Conservation (phyloP, 2,888 invertebrate genomes). For the Lasioglossum vierecki region DNA sequence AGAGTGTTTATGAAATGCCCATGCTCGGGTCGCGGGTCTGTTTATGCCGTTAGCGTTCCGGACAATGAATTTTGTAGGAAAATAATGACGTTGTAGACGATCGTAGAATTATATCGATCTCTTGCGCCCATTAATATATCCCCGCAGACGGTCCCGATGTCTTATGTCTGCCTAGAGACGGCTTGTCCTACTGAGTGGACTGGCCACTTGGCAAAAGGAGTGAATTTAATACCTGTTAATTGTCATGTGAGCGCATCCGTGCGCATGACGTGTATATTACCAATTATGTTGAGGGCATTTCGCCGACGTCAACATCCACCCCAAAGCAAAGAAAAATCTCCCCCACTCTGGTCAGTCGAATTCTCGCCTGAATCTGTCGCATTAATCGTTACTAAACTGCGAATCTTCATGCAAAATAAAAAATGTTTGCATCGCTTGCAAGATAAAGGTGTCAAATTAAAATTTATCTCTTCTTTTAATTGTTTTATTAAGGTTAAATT, state of each 20-base stretch:
- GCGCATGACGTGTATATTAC: constrained; percentile 43
- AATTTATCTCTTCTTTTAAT: too few species aligned
- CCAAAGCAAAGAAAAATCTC: background rate
- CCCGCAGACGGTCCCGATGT: constrained; percentile 26
- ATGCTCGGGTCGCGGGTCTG: background rate
- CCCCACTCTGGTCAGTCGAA: background rate
- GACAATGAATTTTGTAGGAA: background rate
- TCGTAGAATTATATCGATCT: constrained; percentile 17
- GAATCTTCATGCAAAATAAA: too few species aligned
- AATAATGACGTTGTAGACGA: background rate
- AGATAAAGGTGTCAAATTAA: too few species aligned
- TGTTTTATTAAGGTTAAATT: too few species aligned
- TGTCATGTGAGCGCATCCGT: constrained; percentile 58
- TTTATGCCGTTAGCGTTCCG: too few species aligned
- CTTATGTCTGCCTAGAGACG: constrained; percentile 55
- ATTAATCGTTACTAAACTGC: too few species aligned
- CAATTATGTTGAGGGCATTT: background rate
- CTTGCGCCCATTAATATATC: constrained; percentile 29
- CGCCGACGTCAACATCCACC: background rate
- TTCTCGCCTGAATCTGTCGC: background rate
- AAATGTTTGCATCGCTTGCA: too few species aligned
- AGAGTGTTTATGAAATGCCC: background rate
- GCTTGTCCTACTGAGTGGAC: constrained; percentile 59
- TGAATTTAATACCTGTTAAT: constrained; percentile 70
- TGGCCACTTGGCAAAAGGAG: constrained; percentile 62